Conservation (phyloP, 2,888 invertebrate genomes). For the Eristalis pertinax region DNA sequence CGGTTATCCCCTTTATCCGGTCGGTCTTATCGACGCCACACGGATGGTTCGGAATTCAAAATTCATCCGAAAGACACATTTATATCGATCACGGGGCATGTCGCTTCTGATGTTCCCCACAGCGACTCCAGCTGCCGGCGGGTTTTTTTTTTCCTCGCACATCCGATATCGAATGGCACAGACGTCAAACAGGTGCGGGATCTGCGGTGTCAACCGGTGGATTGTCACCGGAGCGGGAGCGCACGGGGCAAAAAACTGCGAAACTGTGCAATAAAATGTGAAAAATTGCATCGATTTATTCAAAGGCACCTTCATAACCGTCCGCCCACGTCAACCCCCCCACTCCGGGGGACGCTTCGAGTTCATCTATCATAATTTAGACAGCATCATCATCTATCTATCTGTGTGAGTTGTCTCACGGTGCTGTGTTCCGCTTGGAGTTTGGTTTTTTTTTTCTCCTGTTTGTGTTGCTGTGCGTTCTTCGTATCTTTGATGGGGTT, state of each 20-base stretch:
- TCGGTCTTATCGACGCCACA: neutral
- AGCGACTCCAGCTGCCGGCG: constrained; percentile 8
- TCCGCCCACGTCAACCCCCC: no score
- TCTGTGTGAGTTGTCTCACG: constrained; percentile 15
- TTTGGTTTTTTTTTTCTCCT: constrained; percentile 4
- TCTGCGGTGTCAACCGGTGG: neutral
- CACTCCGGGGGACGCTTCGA: constrained; percentile 5
- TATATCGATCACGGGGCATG: neutral
- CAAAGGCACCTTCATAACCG: neutral
- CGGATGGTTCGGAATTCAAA: neutral
- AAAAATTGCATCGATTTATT: constrained; percentile 57
- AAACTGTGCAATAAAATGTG: constrained; percentile 28
- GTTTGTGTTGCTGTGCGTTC: neutral
- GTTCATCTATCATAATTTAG: constrained; percentile 62
- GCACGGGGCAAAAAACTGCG: neutral
- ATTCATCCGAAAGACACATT: neutral
- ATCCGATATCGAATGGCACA: constrained; percentile 10
- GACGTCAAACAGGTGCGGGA: constrained; percentile 3
- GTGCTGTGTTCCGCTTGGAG: constrained; percentile 25
- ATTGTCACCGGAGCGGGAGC: neutral
- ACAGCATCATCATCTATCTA: constrained; percentile 58
- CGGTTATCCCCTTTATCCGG: neutral
- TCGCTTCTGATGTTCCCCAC: neutral
- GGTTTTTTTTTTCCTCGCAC: neutral
- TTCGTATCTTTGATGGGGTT: neutral